Evolutionary conservation across 2,797 vertebrate genomes (phyloP), one percentile per base, ranked within the genome.

Genomic region (Bufotes viridis): DNA sequence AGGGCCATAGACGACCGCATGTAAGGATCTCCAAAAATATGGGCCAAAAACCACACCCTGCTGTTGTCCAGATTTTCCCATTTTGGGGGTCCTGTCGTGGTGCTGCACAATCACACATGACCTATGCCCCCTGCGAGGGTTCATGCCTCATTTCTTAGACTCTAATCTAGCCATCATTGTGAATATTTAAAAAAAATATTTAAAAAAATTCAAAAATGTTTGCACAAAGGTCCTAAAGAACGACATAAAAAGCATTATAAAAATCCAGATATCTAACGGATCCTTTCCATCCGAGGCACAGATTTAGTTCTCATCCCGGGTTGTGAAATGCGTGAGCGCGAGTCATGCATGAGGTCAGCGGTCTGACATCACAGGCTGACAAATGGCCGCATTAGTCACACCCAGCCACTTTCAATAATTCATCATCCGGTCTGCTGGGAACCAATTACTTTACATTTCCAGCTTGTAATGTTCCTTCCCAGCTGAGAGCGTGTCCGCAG

Each of bases 331-430:
- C 42, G 34, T 42, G 34, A 42, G 34, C 34, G 6, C 42, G 15
- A 14, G n/a, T 24, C 24, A 22, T 55, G 67, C 10, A 65, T 87
- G 70, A 83, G 80, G 86, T 78, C 86, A 82, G 24, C 17, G 58
- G 12, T 81, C 57, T 82, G 86, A 76, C 86, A 82, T 81, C 78
- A 87, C 79, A 34, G 5, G 14, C 61, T 87, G 70, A 78, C 80
- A 76, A 82, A 82, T 55, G 86, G 49, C 20, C 13, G 72, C 72
- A 69, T 78, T 82, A 78, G 70, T 87, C 86, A 65, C 79, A 65
- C 63, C 22, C 70, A 82, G 20, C 49, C 20, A 11, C 26, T 3
- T 55, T 51, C 24, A 15, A 49, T 65, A 18, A 67, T 82, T 76
- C 49, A 65, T 75, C 69, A 29, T 34, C 15, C 55, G 29, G 34